Conservation (phyloP, 2,888 invertebrate genomes). For the Drosophila niveifrons region DNA sequence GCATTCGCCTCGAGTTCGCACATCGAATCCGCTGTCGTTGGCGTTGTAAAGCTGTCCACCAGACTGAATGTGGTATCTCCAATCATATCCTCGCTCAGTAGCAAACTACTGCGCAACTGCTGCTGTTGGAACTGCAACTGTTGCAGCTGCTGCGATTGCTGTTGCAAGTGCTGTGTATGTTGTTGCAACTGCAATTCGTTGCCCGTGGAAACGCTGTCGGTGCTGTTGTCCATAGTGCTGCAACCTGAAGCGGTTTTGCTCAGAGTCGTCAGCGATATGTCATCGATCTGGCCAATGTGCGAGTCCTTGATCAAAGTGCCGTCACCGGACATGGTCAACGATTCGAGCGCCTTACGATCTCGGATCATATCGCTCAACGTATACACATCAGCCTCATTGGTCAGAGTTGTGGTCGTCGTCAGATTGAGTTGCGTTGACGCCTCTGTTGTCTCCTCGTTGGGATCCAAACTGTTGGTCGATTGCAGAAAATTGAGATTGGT, state of each 20-base stretch:
- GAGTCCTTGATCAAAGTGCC: constrained; percentile 84
- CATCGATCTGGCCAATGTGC: constrained; percentile 84
- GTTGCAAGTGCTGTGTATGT: constrained; percentile 2
- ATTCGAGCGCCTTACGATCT: constrained; percentile 83
- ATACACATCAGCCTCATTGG: constrained; percentile 49
- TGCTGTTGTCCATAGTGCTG: constrained; percentile 85
- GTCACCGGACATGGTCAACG: constrained; percentile 83
- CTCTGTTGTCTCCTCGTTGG: neutral
- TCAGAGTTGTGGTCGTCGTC: constrained; percentile 24
- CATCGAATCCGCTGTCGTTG: constrained; percentile 39
- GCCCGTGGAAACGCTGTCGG: constrained; percentile 78
- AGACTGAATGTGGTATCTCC: constrained; percentile 83
- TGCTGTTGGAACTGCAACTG: constrained; percentile 1
- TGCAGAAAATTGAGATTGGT: constrained; percentile 83
- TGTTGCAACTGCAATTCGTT: constrained; percentile 27
- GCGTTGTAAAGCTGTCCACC: constrained; percentile 72
- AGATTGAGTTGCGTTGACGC: constrained; percentile 23
- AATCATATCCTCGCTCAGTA: constrained; percentile 82
- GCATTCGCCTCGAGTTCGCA: constrained; percentile 45
- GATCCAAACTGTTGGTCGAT: constrained; percentile 76
- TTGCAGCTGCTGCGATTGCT: neutral
- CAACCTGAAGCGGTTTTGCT: constrained; percentile 84
- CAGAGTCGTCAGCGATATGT: constrained; percentile 79
- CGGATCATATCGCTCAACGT: constrained; percentile 83
- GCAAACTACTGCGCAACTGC: constrained; percentile 51